Evolutionary conservation across 1,140 invertebrate species (phyloP).

Genomic region (silkworm (Bombyx mori)): DNA sequence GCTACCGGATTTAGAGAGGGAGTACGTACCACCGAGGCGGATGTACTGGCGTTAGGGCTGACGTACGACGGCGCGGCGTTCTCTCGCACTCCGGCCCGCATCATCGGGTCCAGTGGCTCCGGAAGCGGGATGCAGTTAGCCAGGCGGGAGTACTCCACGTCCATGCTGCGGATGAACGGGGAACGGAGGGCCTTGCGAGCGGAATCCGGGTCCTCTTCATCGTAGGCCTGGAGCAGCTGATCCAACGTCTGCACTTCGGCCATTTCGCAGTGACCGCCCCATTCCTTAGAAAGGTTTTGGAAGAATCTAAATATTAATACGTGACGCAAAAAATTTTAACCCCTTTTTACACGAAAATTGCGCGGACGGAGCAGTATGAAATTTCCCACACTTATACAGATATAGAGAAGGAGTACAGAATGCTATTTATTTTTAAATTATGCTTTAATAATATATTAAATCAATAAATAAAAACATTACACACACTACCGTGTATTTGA

Average conservation of each 20-base stretch:
- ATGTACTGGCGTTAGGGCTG: constrained; percentile 46
- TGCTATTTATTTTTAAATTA: no score
- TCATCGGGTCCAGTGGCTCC: constrained; percentile 71
- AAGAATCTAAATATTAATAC: no score
- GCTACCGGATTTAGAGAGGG: not conserved
- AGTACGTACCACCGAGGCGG: constrained; percentile 12
- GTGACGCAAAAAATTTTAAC: no score
- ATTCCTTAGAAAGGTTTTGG: constrained; percentile 72
- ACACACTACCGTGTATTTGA: no score
- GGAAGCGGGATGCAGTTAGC: constrained; percentile 84
- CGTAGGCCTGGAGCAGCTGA: constrained; percentile 87
- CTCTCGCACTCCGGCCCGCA: constrained; percentile 75
- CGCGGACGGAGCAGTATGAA: no score
- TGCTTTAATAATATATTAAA: no score
- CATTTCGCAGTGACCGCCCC: constrained; percentile 82
- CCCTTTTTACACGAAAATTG: no score
- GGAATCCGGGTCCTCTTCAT: constrained; percentile 89
- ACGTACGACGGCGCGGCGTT: constrained; percentile 82
- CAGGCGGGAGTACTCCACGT: constrained; percentile 91
- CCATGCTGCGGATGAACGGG: constrained; percentile 95
- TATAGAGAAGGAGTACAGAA: no score
- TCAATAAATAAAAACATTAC: no score
- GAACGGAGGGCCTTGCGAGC: constrained; percentile 82
- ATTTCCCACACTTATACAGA: no score
- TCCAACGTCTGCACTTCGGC: constrained; percentile 87